Base-by-base conservation (phyloP, 2,888 invertebrate species). In the Mesoligia furuncula region DNA sequence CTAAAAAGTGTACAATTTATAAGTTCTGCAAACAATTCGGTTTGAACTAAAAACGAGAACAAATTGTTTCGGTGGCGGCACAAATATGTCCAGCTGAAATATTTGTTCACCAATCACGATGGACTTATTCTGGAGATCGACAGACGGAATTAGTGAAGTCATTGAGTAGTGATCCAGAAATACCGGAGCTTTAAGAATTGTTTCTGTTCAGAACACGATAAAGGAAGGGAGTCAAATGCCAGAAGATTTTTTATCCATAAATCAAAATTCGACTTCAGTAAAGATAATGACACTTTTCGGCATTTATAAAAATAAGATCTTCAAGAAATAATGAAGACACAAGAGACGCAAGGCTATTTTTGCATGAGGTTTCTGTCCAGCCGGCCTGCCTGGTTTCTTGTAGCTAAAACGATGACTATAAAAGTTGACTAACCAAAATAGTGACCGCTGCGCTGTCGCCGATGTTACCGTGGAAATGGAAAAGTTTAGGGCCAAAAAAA, bases 1-100 rank as follows among this genome's bases (percentile, higher is more conserved):
- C 11, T 77, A 84, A 82, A 84, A 79, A 82, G 31, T 59, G 51
- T 72, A 73, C 80, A 84, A 75, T 77, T 84, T 85, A 88, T 89
- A 89, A 90, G 81, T 91, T 92, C 90, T 86, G 83, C 85, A 90
- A 92, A 91, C 85, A 87, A 90, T 87, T 90, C 82, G 73, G 73
- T 69, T 87, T 85, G 80, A 79, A 87, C 85, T 87, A 92, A 92
- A 92, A 92, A 90, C 89, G 77, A 80, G 84, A 87, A 90, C 91
- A 90, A 91, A 91, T 91, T 89, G 88, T 88, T 87, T 80, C 77
- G 88, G 79, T 76, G 64, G 76, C 83, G 81, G 80, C 88, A 87
- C 87, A 89, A 90, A 89, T 87, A 85, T 82, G 85, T 84, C 84
- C 79, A 78, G 70, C 84, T 83, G 73, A 88, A 80, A 86, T 85